Percentiles rank a stretch among this genome's conserved stretches.
Conservation (phyloP, 1,140 invertebrate species). For the Linepithema humile region DNA sequence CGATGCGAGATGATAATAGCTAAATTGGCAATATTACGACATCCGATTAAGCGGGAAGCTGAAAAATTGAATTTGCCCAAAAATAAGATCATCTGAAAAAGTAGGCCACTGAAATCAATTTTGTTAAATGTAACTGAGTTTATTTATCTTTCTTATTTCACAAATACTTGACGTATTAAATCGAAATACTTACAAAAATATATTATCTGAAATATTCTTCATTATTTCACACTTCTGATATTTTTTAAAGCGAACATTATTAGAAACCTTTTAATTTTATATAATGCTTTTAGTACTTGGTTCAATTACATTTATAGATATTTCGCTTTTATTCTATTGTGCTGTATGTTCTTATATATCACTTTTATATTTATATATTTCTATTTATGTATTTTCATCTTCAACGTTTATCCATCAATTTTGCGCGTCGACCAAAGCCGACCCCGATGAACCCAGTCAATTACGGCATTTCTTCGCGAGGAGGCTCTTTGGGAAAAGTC, state of each 20-base stretch:
- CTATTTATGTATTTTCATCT: neutral
- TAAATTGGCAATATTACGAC: neutral
- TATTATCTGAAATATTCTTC: neutral
- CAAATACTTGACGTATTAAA: neutral
- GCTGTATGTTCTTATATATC: neutral
- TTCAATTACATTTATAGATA: neutral
- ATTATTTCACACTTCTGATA: too few relatives aligned
- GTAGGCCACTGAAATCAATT: neutral
- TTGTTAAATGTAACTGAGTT: neutral
- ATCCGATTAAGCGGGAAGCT: neutral
- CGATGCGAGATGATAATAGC: neutral
- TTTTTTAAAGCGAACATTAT: too few relatives aligned
- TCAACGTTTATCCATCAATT: conserved; percentile 20
- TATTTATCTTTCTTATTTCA: neutral
- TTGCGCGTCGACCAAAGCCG: conserved; percentile 56
- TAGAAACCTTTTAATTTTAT: neutral
- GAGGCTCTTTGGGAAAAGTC: conserved; percentile 3
- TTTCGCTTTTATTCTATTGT: too few relatives aligned
- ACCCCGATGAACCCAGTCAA: conserved; percentile 75
- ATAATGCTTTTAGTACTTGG: neutral
- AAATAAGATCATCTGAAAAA: neutral
- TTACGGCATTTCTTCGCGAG: conserved; percentile 64
- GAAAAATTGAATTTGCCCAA: neutral
- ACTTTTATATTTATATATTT: neutral
- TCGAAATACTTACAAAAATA: neutral